phyloP scores from a whole-genome alignment of 2,888 invertebrate genomes.

The Epirrhoe tristata region DNA sequence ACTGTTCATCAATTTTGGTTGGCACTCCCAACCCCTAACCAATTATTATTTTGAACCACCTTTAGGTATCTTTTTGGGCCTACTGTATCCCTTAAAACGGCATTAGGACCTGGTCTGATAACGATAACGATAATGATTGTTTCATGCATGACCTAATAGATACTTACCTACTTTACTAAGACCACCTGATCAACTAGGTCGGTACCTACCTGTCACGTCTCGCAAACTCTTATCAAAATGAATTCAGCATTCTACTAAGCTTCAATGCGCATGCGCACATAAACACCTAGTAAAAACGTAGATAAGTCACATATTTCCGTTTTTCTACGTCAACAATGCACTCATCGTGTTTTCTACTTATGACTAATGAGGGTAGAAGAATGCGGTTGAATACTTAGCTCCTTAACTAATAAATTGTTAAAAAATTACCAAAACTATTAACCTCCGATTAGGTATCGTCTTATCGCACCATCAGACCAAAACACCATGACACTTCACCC shows the following conservation, averaged over 20 bases:
- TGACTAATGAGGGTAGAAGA: constrained; percentile 34
- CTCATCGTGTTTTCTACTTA: constrained; percentile 29
- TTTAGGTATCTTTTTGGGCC: not conserved
- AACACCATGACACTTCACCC: constrained; percentile 40
- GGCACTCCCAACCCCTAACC: no score
- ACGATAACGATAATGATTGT: not conserved
- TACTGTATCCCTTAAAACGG: not conserved
- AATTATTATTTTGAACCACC: no score
- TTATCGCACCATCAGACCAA: constrained; percentile 40
- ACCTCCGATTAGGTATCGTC: constrained; percentile 49
- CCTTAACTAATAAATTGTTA: constrained; percentile 48
- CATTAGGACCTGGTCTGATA: not conserved
- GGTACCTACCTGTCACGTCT: constrained; percentile 22
- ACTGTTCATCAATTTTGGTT: no score
- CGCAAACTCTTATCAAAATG: constrained; percentile 35
- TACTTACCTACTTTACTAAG: not conserved
- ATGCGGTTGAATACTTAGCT: constrained; percentile 42
- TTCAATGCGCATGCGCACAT: constrained; percentile 12
- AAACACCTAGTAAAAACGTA: constrained; percentile 26
- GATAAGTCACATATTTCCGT: constrained; percentile 31
- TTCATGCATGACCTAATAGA: constrained; percentile 4
- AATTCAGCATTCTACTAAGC: constrained; percentile 30
- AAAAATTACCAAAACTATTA: constrained; percentile 53
- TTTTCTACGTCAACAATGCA: constrained; percentile 32
- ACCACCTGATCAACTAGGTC: constrained; percentile 17